phyloP scores from a whole-genome alignment of 2,113 vertebrate species.

The Ancistrus triradiatus region DNA sequence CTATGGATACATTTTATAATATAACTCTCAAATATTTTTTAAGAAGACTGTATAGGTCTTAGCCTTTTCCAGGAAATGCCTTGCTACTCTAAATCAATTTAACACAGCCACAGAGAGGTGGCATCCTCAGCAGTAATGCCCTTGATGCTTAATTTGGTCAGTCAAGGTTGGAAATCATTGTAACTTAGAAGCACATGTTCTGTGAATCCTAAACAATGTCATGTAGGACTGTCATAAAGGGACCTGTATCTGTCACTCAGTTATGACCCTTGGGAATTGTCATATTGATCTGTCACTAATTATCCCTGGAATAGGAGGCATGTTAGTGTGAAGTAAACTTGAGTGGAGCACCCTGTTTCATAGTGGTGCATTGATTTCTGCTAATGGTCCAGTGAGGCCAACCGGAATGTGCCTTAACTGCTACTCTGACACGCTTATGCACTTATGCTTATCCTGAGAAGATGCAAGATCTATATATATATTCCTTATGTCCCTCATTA shows the following conservation, averaged over 20 bases:
- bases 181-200: constrained; percentile 12
- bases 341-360: constrained; percentile 25
- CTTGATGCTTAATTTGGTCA: constrained; percentile 16
- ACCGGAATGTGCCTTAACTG: too few species aligned
- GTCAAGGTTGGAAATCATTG: neutral
- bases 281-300: constrained; percentile 44
- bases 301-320: constrained; percentile 40
- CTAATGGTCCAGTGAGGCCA: too few species aligned
- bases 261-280: constrained; percentile 35
- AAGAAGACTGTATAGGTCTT: too few species aligned
- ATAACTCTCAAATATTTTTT: too few species aligned
- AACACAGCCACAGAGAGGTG: too few species aligned
- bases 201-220: constrained; percentile 32
- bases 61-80: too few species aligned
- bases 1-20: too few species aligned
- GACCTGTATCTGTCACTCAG: constrained; percentile 12
- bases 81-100: constrained; percentile 23
- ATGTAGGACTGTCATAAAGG: neutral
- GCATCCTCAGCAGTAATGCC: neutral
- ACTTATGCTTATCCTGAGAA: neutral
- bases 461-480: too few species aligned
- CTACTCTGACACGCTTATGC: neutral
- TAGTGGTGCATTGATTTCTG: constrained; percentile 41
- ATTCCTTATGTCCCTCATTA: constrained; percentile 34
- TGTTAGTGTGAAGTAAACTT: constrained; percentile 37